Evolutionary conservation across 2,888 invertebrate genomes (phyloP).

Genomic region (Drosophila prolongata): DNA sequence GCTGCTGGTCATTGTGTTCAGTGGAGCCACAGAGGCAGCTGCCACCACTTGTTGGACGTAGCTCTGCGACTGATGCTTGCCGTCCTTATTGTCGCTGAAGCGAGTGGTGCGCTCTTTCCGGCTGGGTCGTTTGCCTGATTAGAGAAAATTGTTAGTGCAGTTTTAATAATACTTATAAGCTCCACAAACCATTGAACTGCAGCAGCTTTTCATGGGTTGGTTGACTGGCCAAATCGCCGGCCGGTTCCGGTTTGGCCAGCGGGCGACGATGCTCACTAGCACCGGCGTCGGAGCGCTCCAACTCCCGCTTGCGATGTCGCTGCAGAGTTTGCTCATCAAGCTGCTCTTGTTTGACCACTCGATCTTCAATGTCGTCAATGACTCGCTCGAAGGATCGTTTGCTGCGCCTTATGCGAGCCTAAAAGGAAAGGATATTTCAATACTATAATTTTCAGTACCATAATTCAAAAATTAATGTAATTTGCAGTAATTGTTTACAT

Average conservation of each 20-base stretch:
- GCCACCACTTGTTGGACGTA: constrained; percentile 67
- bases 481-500: too few relatives aligned
- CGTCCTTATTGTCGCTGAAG: constrained; percentile 84
- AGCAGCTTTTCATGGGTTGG: constrained; percentile 78
- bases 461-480: too few relatives aligned
- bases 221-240: constrained; percentile 47
- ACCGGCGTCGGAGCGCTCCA: constrained; percentile 39
- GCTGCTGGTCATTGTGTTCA: constrained; percentile 9
- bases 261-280: constrained; percentile 25
- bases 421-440: background rate
- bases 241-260: constrained; percentile 19
- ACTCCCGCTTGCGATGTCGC: constrained; percentile 67
- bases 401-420: constrained; percentile 88
- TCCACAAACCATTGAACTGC: constrained; percentile 76
- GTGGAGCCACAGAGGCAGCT: constrained; percentile 27
- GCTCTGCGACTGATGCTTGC: constrained; percentile 57
- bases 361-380: constrained; percentile 91
- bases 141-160: background rate
- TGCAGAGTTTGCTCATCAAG: constrained; percentile 83
- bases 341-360: constrained; percentile 88
- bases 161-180: rapidly evolving
- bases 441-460: too few relatives aligned
- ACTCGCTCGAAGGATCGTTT: constrained; percentile 89
- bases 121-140: constrained; percentile 80
- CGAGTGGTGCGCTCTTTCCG: constrained; percentile 83